Percentiles rank a stretch among this genome's conserved stretches.
These are phyloP conservation scores for Rallus limicola DNA, from an alignment of 2,113 vertebrate species.

Conservation along the genomic window DNA sequence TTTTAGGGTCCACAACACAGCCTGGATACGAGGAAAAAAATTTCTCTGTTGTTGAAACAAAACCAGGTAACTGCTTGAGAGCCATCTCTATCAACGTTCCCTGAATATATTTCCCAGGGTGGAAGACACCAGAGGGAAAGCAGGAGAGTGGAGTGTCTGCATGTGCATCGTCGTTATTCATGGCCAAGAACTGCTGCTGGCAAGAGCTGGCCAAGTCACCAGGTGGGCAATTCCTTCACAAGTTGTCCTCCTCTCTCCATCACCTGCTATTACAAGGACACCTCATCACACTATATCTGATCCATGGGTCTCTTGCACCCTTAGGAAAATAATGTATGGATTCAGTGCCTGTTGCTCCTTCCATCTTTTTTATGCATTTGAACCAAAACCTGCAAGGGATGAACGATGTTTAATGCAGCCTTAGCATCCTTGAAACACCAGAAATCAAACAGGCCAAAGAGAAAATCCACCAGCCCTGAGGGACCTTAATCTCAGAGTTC, in stretches of 20 bases:
- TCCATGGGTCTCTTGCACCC: neutral
- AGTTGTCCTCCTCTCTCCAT: neutral
- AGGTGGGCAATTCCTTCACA: neutral
- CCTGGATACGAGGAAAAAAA: fast-evolving
- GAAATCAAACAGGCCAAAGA: neutral
- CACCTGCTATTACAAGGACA: neutral
- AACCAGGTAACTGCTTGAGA: neutral
- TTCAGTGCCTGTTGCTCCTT: neutral
- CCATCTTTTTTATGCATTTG: neutral
- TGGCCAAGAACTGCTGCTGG: neutral
- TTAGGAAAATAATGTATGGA: neutral
- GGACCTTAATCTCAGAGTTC: neutral
- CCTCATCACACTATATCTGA: neutral
- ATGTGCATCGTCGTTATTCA: neutral
- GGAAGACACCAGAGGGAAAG: neutral
- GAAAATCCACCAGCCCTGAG: neutral
- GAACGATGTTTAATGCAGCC: neutral
- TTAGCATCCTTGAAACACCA: neutral
- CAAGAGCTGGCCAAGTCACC: neutral
- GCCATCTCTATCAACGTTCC: neutral
- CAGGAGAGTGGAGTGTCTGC: neutral
- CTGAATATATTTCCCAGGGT: neutral
- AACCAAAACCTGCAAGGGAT: neutral
- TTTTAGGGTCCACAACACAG: neutral
- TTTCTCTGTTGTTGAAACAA: neutral